These are phyloP conservation scores for Meandrina meandrites DNA, from an alignment of 92 coral and sea anemone species.

Conservation along the genomic window DNA sequence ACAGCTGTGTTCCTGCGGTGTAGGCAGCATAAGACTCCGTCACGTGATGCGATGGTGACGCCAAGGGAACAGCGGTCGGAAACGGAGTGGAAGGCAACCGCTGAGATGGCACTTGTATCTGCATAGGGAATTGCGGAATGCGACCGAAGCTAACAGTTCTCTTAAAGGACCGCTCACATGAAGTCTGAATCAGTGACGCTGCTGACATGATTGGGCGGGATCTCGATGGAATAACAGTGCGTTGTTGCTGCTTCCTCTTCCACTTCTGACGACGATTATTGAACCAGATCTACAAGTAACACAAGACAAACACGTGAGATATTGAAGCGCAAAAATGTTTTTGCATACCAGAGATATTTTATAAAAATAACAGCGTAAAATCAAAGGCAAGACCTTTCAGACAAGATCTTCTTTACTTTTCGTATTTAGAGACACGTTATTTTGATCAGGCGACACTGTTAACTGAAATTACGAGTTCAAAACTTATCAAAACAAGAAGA, in stretches of 20 bases:
- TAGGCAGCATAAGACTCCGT: neutral
- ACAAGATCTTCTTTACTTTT: too few species aligned
- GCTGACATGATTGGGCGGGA: neutral
- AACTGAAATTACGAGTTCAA: too few species aligned
- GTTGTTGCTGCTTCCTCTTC: conserved; percentile 10
- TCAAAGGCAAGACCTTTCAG: too few species aligned
- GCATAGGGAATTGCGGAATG: neutral
- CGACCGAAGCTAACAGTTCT: neutral
- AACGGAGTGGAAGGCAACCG: neutral
- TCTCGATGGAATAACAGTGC: neutral
- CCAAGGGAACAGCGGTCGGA: neutral
- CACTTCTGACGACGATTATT: conserved; percentile 30
- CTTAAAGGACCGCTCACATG: neutral
- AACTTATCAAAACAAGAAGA: too few species aligned
- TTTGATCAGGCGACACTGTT: too few species aligned
- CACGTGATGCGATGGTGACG: neutral
- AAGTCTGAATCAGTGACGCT: neutral
- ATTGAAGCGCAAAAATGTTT: too few species aligned
- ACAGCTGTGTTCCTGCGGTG: neutral
- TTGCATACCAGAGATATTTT: too few species aligned
- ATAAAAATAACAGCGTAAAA: too few species aligned
- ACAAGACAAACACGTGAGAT: neutral
- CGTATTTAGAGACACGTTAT: too few species aligned
- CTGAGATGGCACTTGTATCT: neutral
- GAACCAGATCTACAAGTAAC: conserved; percentile 30